These are phyloP conservation scores for Mycteria americana DNA, from an alignment of 2,797 vertebrate species.

Conservation along the genomic window DNA sequence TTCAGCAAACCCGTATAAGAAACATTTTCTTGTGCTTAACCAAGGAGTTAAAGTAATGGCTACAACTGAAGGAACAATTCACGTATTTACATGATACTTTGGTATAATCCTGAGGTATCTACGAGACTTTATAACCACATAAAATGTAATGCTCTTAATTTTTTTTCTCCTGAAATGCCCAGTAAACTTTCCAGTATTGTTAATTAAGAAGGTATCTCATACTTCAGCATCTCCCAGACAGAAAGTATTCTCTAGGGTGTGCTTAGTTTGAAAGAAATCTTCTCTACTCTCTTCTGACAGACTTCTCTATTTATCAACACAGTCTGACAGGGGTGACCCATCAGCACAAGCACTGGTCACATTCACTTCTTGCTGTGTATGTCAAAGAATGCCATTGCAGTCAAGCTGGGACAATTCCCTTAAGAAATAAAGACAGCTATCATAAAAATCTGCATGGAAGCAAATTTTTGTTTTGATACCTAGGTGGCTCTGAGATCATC, in stretches of 20 bases:
- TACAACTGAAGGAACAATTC: background rate
- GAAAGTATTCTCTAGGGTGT: background rate
- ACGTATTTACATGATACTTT: background rate
- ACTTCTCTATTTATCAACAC: conserved; percentile 5
- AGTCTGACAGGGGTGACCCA: conserved; percentile 16
- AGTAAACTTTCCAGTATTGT: background rate
- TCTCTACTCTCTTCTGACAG: conserved; percentile 12
- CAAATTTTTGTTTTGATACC: background rate
- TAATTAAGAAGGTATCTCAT: background rate
- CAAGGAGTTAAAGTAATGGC: background rate
- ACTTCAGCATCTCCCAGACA: background rate
- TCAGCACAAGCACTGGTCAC: background rate
- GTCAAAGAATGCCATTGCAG: background rate
- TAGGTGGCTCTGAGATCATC: background rate
- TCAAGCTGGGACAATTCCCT: background rate
- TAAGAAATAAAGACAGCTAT: background rate
- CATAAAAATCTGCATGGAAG: background rate
- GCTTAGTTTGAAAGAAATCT: conserved; percentile 4
- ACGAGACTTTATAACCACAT: background rate
- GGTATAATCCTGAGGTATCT: background rate
- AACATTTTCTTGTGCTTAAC: background rate
- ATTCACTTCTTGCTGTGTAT: background rate
- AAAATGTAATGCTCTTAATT: background rate
- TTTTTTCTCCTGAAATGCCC: background rate
- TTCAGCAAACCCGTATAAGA: background rate